A percentile compares a stretch with the other conserved stretches of the same genome.
phyloP scores from a whole-genome alignment of 2,888 invertebrate species.

The Cosmia pyralina region DNA sequence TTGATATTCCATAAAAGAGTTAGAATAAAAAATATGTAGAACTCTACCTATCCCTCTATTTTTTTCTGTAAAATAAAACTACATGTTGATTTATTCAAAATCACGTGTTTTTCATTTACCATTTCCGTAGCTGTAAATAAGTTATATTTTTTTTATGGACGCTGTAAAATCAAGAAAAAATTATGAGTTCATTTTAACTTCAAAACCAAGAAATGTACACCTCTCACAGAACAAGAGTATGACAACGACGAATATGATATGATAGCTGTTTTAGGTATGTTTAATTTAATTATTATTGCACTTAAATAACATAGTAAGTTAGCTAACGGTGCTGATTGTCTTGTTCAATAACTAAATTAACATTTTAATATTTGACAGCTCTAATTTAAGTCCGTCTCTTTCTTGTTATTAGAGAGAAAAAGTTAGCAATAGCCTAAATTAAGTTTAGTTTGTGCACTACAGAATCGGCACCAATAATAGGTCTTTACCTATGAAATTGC shows the following conservation, averaged over 20 bases:
- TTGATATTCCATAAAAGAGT: not conserved
- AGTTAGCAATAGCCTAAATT: no score
- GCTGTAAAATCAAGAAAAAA: constrained; percentile 32
- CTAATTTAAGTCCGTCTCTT: no score
- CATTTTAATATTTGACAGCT: no score
- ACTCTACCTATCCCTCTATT: not conserved
- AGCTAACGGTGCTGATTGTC: not conserved
- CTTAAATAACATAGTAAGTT: not conserved
- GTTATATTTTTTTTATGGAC: constrained; percentile 44
- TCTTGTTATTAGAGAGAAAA: no score
- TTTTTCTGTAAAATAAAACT: not conserved
- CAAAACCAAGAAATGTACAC: constrained; percentile 38
- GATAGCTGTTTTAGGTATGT: constrained; percentile 77
- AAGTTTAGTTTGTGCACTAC: no score
- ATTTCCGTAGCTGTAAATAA: constrained; percentile 48
- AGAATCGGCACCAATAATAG: no score
- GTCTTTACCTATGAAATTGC: no score
- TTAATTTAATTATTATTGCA: not conserved
- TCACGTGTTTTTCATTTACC: constrained; percentile 29
- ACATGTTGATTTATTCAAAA: not conserved
- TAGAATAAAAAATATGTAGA: not conserved
- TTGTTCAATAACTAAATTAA: no score
- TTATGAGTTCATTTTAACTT: constrained; percentile 50
- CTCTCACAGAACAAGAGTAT: constrained; percentile 60
- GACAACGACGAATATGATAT: constrained; percentile 66